Evolutionary conservation across 1,140 invertebrate genomes (phyloP).

Genomic region (Apolygus lucorum): DNA sequence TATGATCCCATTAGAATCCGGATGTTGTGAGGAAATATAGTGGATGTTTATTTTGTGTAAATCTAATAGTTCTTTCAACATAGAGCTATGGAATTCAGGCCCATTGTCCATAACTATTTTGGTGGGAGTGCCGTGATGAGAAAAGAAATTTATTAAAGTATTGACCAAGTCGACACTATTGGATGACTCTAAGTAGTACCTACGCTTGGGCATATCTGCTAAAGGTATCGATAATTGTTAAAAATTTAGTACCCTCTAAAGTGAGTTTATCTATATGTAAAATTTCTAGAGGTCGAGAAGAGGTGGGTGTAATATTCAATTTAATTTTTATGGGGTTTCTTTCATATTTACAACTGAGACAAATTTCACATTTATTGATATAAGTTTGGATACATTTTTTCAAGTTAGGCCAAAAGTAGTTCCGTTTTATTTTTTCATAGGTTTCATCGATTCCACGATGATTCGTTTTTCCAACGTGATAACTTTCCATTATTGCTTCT

Average conservation of each 20-base stretch:
- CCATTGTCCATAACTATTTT: neutral
- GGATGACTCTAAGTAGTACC: neutral
- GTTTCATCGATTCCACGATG: neutral
- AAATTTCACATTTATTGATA: constrained; percentile 1
- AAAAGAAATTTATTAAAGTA: neutral
- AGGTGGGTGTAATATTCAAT: neutral
- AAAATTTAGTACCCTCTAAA: neutral
- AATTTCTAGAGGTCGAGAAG: neutral
- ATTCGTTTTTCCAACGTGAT: neutral
- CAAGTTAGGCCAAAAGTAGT: neutral
- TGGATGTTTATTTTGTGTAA: constrained; percentile 7
- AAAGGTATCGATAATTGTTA: neutral
- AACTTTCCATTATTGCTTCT: neutral
- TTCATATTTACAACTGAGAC: neutral
- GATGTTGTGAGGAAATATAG: neutral
- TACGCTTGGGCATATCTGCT: neutral
- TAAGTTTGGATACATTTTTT: neutral
- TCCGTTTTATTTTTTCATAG: neutral
- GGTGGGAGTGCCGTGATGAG: neutral
- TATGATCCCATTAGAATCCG: constrained; percentile 7
- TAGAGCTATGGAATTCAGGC: neutral
- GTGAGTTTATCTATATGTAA: neutral
- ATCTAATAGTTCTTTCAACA: neutral
- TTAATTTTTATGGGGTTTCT: neutral
- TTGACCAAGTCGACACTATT: neutral